A percentile compares a stretch with the other conserved stretches of the same genome.
phyloP scores from a whole-genome alignment of 2,797 vertebrate genomes.

The Eutrigla gurnardus region DNA sequence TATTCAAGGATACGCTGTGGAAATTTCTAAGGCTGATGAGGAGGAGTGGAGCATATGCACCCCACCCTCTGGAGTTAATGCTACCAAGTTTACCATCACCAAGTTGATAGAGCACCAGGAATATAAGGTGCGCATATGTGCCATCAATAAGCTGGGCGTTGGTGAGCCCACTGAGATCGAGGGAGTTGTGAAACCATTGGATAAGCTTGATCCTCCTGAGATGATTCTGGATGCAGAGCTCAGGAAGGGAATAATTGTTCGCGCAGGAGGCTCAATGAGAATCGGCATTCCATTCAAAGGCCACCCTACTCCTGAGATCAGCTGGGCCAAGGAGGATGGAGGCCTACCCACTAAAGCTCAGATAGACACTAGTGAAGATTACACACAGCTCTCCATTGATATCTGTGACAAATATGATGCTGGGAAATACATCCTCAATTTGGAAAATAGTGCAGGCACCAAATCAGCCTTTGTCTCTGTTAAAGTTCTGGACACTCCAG shows the following conservation, averaged over 20 bases:
- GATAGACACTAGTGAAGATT: slow-evolving; percentile 90
- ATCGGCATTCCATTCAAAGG: slow-evolving; percentile 96
- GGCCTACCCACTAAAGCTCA: slow-evolving; percentile 92
- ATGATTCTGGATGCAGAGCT: slow-evolving; percentile 95
- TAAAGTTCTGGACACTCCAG: slow-evolving; percentile 97
- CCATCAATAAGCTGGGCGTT: slow-evolving; percentile 94
- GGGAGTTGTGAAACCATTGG: slow-evolving; percentile 92
- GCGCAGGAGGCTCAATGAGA: slow-evolving; percentile 93
- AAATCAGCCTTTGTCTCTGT: slow-evolving; percentile 98
- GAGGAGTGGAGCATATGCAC: slow-evolving; percentile 96
- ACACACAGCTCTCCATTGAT: slow-evolving; percentile 93
- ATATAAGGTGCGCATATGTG: slow-evolving; percentile 95
- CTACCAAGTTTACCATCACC: slow-evolving; percentile 91
- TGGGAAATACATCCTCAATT: slow-evolving; percentile 94
- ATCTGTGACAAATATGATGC: slow-evolving; percentile 96
- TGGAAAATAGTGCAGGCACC: slow-evolving; percentile 94
- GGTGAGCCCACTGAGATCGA: slow-evolving; percentile 92
- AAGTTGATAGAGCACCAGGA: slow-evolving; percentile 96
- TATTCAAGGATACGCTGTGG: slow-evolving; percentile 94
- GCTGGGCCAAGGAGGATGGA: slow-evolving; percentile 95
- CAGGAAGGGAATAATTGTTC: slow-evolving; percentile 94
- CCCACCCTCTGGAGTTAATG: slow-evolving; percentile 89
- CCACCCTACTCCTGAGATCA: slow-evolving; percentile 93
- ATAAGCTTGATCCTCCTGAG: slow-evolving; percentile 95
- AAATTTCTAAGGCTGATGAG: slow-evolving; percentile 96